phyloP scores from a whole-genome alignment of 92 coral and sea anemone species.

The Isaurus tuberculatus region DNA sequence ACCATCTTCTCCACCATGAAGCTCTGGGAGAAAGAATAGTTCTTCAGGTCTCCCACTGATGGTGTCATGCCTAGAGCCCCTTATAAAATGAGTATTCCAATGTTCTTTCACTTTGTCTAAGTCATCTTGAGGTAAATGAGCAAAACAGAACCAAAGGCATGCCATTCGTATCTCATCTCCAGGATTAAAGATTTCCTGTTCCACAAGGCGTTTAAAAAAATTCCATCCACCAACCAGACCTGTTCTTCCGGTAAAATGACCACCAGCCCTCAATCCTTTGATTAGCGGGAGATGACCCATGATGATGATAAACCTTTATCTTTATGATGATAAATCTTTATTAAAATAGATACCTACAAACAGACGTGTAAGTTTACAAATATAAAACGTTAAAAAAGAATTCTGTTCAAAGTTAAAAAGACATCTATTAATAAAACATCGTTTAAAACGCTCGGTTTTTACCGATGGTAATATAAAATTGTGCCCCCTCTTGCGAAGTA shows the following conservation, averaged over 20 bases:
- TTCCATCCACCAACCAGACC: constrained; percentile 69
- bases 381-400: too few relatives aligned
- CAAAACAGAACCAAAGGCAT: constrained; percentile 69
- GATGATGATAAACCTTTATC: too few relatives aligned
- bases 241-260: constrained; percentile 52
- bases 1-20: constrained; percentile 69
- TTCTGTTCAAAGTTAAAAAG: too few relatives aligned
- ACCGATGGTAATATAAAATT: too few relatives aligned
- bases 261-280: constrained; percentile 65
- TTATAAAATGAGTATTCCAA: constrained; percentile 70
- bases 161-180: constrained; percentile 61
- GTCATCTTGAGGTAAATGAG: constrained; percentile 64
- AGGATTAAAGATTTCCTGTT: constrained; percentile 52
- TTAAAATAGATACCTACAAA: too few relatives aligned
- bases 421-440: too few relatives aligned
- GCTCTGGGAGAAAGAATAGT: constrained; percentile 70
- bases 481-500: too few relatives aligned
- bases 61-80: constrained; percentile 66
- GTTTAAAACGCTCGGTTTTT: too few relatives aligned
- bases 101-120: constrained; percentile 65
- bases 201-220: constrained; percentile 64
- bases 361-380: too few relatives aligned
- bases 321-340: too few relatives aligned
- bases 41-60: constrained; percentile 77
- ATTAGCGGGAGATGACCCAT: constrained; percentile 62